Conservation (phyloP, 2,888 invertebrate species). For the Drosophila mulleri region DNA sequence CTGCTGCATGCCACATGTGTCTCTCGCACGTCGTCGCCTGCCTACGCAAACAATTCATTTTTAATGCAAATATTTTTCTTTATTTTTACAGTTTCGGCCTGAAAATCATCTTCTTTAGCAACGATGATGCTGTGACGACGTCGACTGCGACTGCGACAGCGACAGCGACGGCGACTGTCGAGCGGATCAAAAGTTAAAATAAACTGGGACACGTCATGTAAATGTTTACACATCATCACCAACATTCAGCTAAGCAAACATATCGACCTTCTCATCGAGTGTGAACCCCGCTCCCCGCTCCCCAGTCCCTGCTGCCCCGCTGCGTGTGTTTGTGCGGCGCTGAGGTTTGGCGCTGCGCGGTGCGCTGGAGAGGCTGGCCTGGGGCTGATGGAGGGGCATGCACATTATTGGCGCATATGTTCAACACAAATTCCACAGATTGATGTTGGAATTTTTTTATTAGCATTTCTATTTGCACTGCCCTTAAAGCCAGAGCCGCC, state of each 20-base stretch:
- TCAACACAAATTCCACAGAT: slow-evolving; percentile 81
- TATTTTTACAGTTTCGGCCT: slow-evolving; percentile 39
- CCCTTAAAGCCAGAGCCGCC: slow-evolving; percentile 10
- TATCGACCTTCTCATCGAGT: slow-evolving; percentile 76
- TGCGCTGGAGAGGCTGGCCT: fast-evolving
- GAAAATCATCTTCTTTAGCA: slow-evolving; percentile 37
- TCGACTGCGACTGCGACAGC: neutral
- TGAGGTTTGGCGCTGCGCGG: slow-evolving; percentile 1
- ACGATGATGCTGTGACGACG: slow-evolving; percentile 13
- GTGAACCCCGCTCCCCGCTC: slow-evolving; percentile 1
- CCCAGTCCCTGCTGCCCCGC: neutral
- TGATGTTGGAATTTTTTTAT: slow-evolving; percentile 82
- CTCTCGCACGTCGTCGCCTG: slow-evolving; percentile 37
- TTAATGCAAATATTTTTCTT: slow-evolving; percentile 78
- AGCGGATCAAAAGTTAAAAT: slow-evolving; percentile 79
- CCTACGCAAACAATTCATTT: slow-evolving; percentile 79
- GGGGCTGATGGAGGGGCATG: neutral
- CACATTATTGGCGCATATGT: slow-evolving; percentile 79
- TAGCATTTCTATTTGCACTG: slow-evolving; percentile 78
- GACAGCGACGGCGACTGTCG: slow-evolving; percentile 20
- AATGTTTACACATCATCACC: slow-evolving; percentile 81
- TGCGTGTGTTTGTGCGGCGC: slow-evolving; percentile 5
- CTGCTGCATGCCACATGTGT: slow-evolving; percentile 28
- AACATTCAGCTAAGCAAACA: slow-evolving; percentile 82
- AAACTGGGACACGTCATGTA: slow-evolving; percentile 81